Evolutionary conservation across 2,888 invertebrate species (phyloP).

Genomic region (Patella depressa): DNA sequence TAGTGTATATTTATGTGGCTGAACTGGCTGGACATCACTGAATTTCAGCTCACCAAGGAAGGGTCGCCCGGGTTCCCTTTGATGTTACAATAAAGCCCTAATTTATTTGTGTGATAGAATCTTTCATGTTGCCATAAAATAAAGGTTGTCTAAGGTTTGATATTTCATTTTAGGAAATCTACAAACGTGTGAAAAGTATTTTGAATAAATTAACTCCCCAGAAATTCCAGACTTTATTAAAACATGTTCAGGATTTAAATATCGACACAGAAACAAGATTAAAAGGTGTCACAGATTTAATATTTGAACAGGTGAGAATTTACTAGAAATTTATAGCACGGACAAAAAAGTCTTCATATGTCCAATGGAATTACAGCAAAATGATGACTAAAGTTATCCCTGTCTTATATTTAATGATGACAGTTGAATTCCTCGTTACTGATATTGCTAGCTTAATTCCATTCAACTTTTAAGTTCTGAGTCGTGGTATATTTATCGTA

Average conservation of each 20-base stretch:
- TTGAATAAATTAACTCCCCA: conserved; percentile 95
- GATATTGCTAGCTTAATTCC: neutral
- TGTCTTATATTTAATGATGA: no score
- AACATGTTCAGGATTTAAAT: conserved; percentile 82
- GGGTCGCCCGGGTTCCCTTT: no score
- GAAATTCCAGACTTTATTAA: conserved; percentile 87
- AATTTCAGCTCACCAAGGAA: no score
- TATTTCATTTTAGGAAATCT: conserved; percentile 75
- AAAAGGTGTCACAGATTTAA: conserved; percentile 87
- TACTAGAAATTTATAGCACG: neutral
- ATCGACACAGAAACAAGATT: conserved; percentile 86
- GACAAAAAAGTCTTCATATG: neutral
- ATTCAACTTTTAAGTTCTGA: neutral
- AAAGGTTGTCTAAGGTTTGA: no score
- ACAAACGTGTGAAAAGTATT: conserved; percentile 87
- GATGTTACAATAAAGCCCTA: no score
- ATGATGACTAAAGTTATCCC: no score
- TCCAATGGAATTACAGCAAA: neutral
- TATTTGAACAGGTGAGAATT: conserved; percentile 86
- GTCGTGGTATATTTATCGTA: neutral
- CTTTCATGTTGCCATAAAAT: no score
- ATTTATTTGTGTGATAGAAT: no score
- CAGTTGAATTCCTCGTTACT: no score
- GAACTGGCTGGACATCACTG: no score
- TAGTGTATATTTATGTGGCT: no score